phyloP scores from a whole-genome alignment of 2,113 vertebrate genomes.

The Montifringilla adamsi region DNA sequence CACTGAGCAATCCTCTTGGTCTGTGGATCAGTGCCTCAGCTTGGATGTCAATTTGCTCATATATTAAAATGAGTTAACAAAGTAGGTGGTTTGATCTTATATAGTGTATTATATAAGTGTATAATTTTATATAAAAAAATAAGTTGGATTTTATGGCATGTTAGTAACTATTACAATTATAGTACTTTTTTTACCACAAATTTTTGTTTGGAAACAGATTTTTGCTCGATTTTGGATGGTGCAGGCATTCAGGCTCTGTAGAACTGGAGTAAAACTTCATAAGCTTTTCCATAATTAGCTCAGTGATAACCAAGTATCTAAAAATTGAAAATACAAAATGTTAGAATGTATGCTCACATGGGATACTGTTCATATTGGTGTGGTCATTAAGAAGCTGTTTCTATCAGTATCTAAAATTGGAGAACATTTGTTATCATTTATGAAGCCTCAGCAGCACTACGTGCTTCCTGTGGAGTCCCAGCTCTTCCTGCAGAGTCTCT shows the following conservation, averaged over 20 bases:
- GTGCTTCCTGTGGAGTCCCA: slow-evolving; percentile 16
- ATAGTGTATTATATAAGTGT: not conserved
- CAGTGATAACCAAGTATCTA: not conserved
- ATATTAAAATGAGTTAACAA: not conserved
- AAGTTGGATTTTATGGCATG: accelerated
- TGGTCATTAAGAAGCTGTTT: not conserved
- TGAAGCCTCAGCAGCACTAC: slow-evolving; percentile 9
- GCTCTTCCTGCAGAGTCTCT: not conserved
- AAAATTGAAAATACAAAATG: not conserved
- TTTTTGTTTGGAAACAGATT: not conserved
- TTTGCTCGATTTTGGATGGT: not conserved
- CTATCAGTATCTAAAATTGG: not conserved
- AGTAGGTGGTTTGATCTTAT: not conserved
- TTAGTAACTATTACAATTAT: not conserved
- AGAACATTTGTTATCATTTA: slow-evolving; percentile 1
- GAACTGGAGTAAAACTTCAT: not conserved
- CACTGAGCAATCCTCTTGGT: not conserved
- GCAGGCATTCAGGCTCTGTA: not conserved
- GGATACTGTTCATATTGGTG: not conserved
- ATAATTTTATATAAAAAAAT: not conserved
- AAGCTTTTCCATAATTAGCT: not conserved
- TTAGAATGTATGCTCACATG: not conserved
- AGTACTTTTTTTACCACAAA: not conserved
- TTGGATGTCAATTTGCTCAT: not conserved
- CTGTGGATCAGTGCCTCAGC: not conserved